These are phyloP conservation scores for Todus mexicanus DNA, from an alignment of 2,797 vertebrate genomes.

Conservation along the genomic window DNA sequence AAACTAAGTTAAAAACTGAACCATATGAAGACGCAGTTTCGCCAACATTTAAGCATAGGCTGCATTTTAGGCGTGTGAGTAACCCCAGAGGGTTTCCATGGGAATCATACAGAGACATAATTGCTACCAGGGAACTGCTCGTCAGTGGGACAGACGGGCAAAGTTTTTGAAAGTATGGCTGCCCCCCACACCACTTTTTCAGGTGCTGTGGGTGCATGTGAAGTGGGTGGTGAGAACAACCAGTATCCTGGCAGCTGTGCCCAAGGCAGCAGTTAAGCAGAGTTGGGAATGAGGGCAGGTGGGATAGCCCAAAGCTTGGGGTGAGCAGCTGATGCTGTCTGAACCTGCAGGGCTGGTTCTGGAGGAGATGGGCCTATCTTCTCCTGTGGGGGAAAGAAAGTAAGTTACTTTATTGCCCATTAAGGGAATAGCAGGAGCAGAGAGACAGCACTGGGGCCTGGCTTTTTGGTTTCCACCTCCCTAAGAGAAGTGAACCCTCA, in stretches of 20 bases:
- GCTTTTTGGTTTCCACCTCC: not conserved
- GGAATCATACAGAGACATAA: fast-evolving
- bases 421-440: not conserved
- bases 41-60: not conserved
- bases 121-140: fast-evolving
- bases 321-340: not conserved
- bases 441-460: not conserved
- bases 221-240: not conserved
- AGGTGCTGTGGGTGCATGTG: fast-evolving
- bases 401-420: fast-evolving
- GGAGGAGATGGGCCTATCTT: not conserved
- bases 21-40: not conserved
- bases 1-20: not conserved
- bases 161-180: fast-evolving
- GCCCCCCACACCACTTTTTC: fast-evolving
- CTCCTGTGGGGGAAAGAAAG: not conserved
- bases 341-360: not conserved
- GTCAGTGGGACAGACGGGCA: fast-evolving
- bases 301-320: fast-evolving
- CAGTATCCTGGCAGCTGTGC: fast-evolving
- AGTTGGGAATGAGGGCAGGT: fast-evolving
- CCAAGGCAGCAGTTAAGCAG: not conserved
- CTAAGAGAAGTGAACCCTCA: fast-evolving
- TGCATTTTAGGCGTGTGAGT: fast-evolving
- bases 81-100: not conserved